phyloP scores from a whole-genome alignment of 1,140 invertebrate species.

The Drosophila carrolli region DNA sequence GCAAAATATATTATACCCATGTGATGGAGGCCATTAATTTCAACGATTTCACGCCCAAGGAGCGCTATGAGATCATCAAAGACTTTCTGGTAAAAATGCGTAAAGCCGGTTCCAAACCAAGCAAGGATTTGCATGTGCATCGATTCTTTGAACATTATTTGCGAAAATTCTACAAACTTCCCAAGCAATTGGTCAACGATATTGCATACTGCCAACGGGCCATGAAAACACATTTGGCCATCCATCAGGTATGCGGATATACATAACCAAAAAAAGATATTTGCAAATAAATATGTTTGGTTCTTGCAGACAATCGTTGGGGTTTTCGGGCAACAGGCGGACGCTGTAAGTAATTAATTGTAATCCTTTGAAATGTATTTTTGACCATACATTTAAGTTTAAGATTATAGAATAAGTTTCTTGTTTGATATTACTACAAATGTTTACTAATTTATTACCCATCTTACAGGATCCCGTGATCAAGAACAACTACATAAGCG shows the following conservation, averaged over 20 bases:
- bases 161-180: conserved; percentile 73
- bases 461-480: conserved; percentile 44
- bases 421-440: not conserved
- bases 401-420: not conserved
- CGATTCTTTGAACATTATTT: conserved; percentile 70
- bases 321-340: conserved; percentile 38
- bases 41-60: conserved; percentile 55
- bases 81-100: conserved; percentile 61
- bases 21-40: conserved; percentile 66
- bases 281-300: not conserved
- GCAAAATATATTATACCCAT: no score
- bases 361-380: no score
- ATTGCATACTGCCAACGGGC: conserved; percentile 77
- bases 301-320: conserved; percentile 59
- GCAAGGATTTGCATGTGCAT: conserved; percentile 33
- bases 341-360: conserved; percentile 43
- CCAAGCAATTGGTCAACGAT: conserved; percentile 65
- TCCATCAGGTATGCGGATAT: conserved; percentile 63
- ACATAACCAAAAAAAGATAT: not conserved
- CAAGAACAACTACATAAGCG: conserved; percentile 57
- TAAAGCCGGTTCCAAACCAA: conserved; percentile 33
- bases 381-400: no score
- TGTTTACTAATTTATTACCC: no score
- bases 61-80: conserved; percentile 64
- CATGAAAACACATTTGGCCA: conserved; percentile 59